Evolutionary conservation across 2,113 vertebrate genomes (phyloP).

Genomic region (Gymnarchus niloticus): DNA sequence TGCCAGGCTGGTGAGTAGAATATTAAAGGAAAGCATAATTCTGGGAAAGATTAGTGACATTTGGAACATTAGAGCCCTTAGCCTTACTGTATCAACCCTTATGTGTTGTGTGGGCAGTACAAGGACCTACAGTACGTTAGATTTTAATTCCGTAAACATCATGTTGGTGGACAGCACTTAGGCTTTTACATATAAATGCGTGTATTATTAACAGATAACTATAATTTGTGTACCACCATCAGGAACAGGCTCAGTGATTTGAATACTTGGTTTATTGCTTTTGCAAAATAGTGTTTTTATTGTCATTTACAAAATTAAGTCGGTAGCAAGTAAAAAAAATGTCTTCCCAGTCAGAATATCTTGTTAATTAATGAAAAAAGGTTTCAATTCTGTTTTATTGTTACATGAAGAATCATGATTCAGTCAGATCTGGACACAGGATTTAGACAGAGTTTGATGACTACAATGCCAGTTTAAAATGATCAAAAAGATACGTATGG

Average conservation of each 20-base stretch:
- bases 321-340: too few species aligned
- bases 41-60: neutral
- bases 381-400: too few species aligned
- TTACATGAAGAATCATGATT: neutral
- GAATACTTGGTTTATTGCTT: neutral
- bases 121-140: neutral
- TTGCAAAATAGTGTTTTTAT: neutral
- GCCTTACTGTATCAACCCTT: neutral
- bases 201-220: neutral
- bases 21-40: slow-evolving; percentile 45
- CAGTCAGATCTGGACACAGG: neutral
- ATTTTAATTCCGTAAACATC: neutral
- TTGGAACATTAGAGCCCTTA: neutral
- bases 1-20: slow-evolving; percentile 2
- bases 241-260: neutral
- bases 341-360: too few species aligned
- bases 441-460: neutral
- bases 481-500: too few species aligned
- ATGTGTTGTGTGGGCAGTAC: neutral
- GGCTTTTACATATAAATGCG: neutral
- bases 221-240: neutral
- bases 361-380: too few species aligned
- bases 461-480: too few species aligned
- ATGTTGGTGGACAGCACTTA: neutral
- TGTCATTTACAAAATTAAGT: neutral